Evolutionary conservation across 2,888 invertebrate species (phyloP), one percentile per base, ranked within the genome.

Genomic region (Seira musarum): DNA sequence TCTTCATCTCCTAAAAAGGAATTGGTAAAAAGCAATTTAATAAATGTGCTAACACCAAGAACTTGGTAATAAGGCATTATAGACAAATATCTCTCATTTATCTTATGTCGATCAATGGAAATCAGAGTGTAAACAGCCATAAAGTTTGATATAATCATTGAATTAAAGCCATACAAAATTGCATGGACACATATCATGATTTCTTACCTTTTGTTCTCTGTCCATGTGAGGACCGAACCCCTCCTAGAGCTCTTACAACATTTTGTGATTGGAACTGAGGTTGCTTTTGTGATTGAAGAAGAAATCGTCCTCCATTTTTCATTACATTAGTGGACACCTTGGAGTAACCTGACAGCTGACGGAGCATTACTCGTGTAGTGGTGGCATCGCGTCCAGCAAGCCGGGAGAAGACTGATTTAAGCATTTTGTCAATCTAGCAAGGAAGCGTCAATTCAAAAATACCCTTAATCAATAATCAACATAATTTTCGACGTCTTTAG

Each of bases 1-100:
- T 96, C 96, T 85, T 93, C 92, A 88, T 96, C 96, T 87, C 94
- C 96, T 96, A 87, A 46, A 25, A 76, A 25, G 6, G 6, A 40
- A 40, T 40, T 13, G 40, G n/a, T n/a, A n/a, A n/a, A n/a, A n/a
- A n/a, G n/a, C n/a, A n/a, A n/a, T n/a, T n/a, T n/a, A n/a, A n/a
- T n/a, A n/a, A n/a, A n/a, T n/a, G n/a, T n/a, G n/a, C n/a, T n/a
- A n/a, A n/a, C n/a, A n/a, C n/a, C n/a, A n/a, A n/a, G n/a, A n/a
- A n/a, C n/a, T n/a, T n/a, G n/a, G n/a, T n/a, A n/a, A n/a, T n/a
- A n/a, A n/a, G n/a, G n/a, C n/a, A n/a, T n/a, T n/a, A n/a, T n/a
- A n/a, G n/a, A n/a, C n/a, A n/a, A n/a, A n/a, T n/a, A n/a, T n/a
- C n/a, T n/a, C n/a, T n/a, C n/a, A n/a, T n/a, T n/a, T n/a, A n/a